These are phyloP conservation scores for Bufo bufo DNA, from an alignment of 2,113 vertebrate species.

Conservation along the genomic window DNA sequence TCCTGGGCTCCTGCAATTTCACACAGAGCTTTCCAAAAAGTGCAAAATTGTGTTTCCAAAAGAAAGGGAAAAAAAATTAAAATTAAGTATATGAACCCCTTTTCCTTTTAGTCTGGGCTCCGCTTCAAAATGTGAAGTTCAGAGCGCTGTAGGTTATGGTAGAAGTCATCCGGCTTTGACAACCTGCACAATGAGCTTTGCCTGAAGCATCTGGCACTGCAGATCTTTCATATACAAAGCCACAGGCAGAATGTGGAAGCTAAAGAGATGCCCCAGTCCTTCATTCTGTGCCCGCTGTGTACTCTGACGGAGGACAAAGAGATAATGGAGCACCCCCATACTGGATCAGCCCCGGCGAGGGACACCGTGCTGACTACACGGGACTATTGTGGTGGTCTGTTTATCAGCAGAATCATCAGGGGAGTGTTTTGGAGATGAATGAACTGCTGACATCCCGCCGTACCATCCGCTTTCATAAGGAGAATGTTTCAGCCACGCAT, in stretches of 20 bases:
- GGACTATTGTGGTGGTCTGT: conserved; percentile 8
- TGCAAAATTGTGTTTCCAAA: background rate
- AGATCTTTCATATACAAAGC: background rate
- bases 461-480: background rate
- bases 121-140: background rate
- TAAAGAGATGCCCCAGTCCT: conserved; percentile 8
- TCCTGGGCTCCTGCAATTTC: background rate
- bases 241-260: conserved; percentile 8
- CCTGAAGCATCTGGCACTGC: conserved; percentile 22
- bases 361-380: background rate
- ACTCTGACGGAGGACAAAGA: conserved; percentile 6
- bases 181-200: conserved; percentile 7
- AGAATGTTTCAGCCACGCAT: background rate
- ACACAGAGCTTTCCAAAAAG: background rate
- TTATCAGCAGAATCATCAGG: conserved; percentile 24
- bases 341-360: background rate
- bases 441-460: conserved; percentile 5
- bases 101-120: background rate
- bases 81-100: background rate
- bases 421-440: conserved; percentile 24
- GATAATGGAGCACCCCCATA: background rate
- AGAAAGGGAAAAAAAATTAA: background rate
- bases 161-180: conserved; percentile 13
- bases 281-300: conserved; percentile 31
- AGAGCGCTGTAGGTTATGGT: background rate